phyloP scores from a whole-genome alignment of 2,113 vertebrate species.

The Erinaceus europaeus region DNA sequence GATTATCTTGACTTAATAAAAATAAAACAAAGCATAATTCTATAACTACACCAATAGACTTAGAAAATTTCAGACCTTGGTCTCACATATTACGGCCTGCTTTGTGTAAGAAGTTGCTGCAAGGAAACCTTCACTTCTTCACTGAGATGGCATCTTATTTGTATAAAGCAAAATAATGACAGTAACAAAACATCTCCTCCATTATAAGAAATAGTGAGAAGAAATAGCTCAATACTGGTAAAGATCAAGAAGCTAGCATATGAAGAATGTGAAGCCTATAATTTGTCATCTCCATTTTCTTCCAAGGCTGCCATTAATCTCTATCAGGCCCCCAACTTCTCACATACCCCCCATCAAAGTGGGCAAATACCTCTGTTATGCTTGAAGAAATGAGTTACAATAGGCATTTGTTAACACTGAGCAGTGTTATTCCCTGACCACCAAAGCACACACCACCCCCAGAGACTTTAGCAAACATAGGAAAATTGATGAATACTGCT shows the following conservation, averaged over 20 bases:
- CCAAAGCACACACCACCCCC: not conserved
- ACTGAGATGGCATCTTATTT: not conserved
- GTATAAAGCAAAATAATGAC: constrained; percentile 33
- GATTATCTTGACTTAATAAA: not conserved
- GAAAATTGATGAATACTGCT: constrained; percentile 48
- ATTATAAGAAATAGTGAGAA: not conserved
- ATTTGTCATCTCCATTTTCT: constrained; percentile 61
- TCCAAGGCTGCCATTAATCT: constrained; percentile 63
- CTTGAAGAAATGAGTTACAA: constrained; percentile 43
- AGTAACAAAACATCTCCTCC: not conserved
- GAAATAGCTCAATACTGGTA: not conserved
- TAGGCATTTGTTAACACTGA: constrained; percentile 46
- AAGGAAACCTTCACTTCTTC: not conserved
- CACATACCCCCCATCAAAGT: not conserved
- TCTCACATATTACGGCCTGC: not conserved
- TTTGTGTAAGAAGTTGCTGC: not conserved
- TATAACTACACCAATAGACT: not conserved
- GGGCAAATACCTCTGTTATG: constrained; percentile 36
- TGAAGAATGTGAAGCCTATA: constrained; percentile 26
- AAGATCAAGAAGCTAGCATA: not conserved
- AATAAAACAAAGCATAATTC: not conserved
- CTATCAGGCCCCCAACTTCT: constrained; percentile 44
- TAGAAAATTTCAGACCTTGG: not conserved
- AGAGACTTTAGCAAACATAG: not conserved
- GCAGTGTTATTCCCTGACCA: not conserved